Evolutionary conservation across 2,888 invertebrate species (phyloP), one percentile per base, ranked within the genome.

Genomic region (Drosophila lacicola): DNA sequence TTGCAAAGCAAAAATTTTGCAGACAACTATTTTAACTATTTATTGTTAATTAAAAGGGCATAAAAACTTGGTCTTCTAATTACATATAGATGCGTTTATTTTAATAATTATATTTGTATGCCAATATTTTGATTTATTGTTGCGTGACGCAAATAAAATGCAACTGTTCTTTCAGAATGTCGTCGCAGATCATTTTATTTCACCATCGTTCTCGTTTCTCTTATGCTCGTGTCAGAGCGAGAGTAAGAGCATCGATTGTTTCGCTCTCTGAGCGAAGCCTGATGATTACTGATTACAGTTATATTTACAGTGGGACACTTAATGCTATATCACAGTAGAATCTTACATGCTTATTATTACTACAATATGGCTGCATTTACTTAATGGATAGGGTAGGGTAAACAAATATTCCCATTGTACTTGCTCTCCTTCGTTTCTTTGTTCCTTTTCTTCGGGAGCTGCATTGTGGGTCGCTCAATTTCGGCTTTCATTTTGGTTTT

Each of bases 401-500:
- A 9, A 45, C n/a, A 45, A 0, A 25, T 41, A 17, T 57, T 55
- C 21, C 13, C 34, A 46, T 56, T 65, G 56, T 44, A 44, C 57
- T 44, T 55, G 29, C 11, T 63, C 13, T 63, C 55, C 13, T 63
- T 9, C 33, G 17, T 39, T 36, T 14, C 37, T 29, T 57, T 53
- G 49, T 29, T 56, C n/a, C 33, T 55, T 45, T 39, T 17, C 33
- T 33, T 3, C 14, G 11, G 47, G 29, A 41, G 14, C 41, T 53
- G 42, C 62, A 58, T 14, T 17, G 34, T 55, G 62, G 34, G 34
- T 49, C 19, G 53, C 33, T 29, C 37, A 62, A 63, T 55, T 54
- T 66, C 36, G 39, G 42, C 44, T 54, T 54, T 33, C 46, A 25
- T 60, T 55, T 62, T 55, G 19, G 44, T 42, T 46, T 51, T 51